A percentile compares a stretch with the other conserved stretches of the same genome.
Evolutionary conservation across 2,888 invertebrate genomes (phyloP).

Genomic region (Tenthredo livida): DNA sequence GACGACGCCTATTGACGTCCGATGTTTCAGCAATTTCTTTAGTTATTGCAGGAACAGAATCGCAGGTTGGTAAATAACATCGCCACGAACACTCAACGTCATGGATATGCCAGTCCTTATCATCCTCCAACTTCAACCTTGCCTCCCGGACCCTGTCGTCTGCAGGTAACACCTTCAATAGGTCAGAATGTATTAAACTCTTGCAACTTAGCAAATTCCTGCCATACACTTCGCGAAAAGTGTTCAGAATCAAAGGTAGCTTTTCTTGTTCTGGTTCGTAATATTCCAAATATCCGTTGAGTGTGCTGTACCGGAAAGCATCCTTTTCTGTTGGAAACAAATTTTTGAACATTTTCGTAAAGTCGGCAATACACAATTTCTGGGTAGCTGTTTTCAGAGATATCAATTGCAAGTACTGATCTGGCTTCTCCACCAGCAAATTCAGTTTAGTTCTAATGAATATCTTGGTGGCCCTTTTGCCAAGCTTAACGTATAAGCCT

Average conservation of each 20-base stretch:
- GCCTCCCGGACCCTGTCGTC: conserved; percentile 67
- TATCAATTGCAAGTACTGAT: conserved; percentile 61
- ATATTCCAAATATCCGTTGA: conserved; percentile 62
- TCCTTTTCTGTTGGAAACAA: conserved; percentile 60
- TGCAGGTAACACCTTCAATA: conserved; percentile 65
- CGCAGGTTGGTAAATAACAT: conserved; percentile 65
- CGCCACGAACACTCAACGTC: conserved; percentile 62
- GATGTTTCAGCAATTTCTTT: conserved; percentile 62
- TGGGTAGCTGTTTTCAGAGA: conserved; percentile 62
- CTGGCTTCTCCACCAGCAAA: conserved; percentile 63
- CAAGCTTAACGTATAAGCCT: conserved; percentile 58
- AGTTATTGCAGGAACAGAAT: conserved; percentile 65
- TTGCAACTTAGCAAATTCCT: conserved; percentile 59
- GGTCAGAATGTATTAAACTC: conserved; percentile 54
- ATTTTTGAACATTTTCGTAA: conserved; percentile 63
- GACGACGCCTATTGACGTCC: conserved; percentile 56
- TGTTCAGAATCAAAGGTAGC: conserved; percentile 58
- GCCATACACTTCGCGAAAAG: conserved; percentile 65
- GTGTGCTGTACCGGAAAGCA: conserved; percentile 41
- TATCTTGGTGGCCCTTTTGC: conserved; percentile 61
- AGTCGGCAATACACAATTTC: conserved; percentile 60
- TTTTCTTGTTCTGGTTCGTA: conserved; percentile 61
- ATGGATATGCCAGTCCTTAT: conserved; percentile 17
- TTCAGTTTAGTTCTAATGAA: conserved; percentile 67
- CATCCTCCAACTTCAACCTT: conserved; percentile 61